Percentiles rank a stretch among this genome's conserved stretches.
These are phyloP conservation scores for Actias luna DNA, from an alignment of 2,888 invertebrate genomes.

Conservation along the genomic window DNA sequence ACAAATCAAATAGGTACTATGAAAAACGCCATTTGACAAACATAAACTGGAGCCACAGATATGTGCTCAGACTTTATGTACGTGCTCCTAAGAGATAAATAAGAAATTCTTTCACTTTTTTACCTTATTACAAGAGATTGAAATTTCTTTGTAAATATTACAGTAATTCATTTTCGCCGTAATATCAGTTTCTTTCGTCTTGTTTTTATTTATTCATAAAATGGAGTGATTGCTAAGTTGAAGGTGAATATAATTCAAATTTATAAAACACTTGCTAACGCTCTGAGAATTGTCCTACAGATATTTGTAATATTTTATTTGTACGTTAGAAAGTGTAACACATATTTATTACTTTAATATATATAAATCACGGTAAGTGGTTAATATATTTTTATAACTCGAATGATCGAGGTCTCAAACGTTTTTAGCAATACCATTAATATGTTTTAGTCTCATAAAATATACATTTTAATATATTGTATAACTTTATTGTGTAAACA, in stretches of 20 bases:
- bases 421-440: neutral
- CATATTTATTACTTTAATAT: neutral
- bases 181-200: constrained; percentile 11
- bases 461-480: neutral
- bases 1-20: neutral
- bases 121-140: constrained; percentile 5
- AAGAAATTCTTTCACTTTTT: constrained; percentile 10
- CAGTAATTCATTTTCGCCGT: constrained; percentile 24
- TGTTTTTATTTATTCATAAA: constrained; percentile 24
- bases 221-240: constrained; percentile 15
- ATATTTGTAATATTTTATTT: neutral
- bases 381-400: neutral
- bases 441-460: neutral
- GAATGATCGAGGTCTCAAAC: neutral
- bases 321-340: neutral
- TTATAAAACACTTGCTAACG: constrained; percentile 16
- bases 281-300: neutral
- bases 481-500: neutral
- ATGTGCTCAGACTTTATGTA: neutral
- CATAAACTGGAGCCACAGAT: neutral
- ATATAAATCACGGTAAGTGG: neutral
- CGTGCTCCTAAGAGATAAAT: neutral
- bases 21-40: neutral
- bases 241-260: constrained; percentile 18
- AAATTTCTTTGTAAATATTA: constrained; percentile 22